Evolutionary conservation across 2,888 invertebrate genomes (phyloP), one percentile per base, ranked within the genome.

Genomic region (Cheilosia urbana): DNA sequence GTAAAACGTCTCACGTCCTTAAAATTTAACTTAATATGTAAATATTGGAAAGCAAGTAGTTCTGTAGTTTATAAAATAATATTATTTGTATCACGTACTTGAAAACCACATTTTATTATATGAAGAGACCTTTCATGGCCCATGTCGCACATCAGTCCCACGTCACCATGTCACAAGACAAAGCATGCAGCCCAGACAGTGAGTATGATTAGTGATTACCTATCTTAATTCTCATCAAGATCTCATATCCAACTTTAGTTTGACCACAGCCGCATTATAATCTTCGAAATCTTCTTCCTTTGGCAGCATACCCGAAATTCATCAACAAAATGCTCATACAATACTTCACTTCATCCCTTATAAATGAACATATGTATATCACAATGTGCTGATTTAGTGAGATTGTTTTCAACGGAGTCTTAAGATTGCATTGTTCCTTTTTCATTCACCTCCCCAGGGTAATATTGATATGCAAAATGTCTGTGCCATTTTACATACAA

Each of bases 91-190:
- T 37, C 37, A 37, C 37, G 37, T 37, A 37, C 37, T 37, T 37
- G 34, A 3, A 9, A 37, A 37, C 37, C 37, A 37, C 37, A 30
- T 30, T 30, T 2, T 30, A 30, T 30, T 30, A 30, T 30, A 9
- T 30, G 37, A 13, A 37, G 11, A 37, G 0, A 13, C 11, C 1
- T 37, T 37, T 13, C 13, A 37, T 37, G 37, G 13, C 37, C 13
- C 57, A 7, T 27, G 27, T 27, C 27, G 27, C 27, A 40, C 62
- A n/a, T n/a, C n/a, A 85, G 66, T 77, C 85, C 76, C 81, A 77
- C 80, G 84, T 84, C 84, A 84, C 76, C 81, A 77, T 84, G 84
- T 84, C 84, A 84, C 69, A 84, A 75, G 30, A 79, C 83, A 79
- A 84, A 76, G 81, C 85, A 77, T 77, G 81, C 68, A 72, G 68